Evolutionary conservation across 1,140 invertebrate genomes (phyloP).

Genomic region (Gryon sp.): DNA sequence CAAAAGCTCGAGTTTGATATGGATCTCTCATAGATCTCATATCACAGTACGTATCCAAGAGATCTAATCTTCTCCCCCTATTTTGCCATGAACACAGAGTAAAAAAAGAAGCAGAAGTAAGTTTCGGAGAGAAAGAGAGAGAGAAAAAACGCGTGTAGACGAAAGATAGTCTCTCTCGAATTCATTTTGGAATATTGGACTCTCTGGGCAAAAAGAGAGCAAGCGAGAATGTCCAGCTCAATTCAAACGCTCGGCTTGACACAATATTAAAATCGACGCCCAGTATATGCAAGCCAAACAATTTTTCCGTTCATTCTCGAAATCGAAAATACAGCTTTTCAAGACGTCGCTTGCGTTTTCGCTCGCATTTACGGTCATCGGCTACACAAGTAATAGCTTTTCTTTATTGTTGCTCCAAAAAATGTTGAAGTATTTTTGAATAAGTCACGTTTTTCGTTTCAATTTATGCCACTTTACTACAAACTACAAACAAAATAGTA

Average conservation of each 20-base stretch:
- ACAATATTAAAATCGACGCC: conserved; percentile 67
- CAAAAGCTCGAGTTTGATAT: conserved; percentile 46
- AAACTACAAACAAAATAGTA: not conserved
- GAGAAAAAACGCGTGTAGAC: conserved; percentile 28
- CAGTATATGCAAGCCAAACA: conserved; percentile 27
- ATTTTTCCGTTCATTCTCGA: conserved; percentile 1
- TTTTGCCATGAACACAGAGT: conserved; percentile 17
- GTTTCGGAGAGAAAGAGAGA: conserved; percentile 20
- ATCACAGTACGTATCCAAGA: conserved; percentile 33
- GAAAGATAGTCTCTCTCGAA: conserved; percentile 35
- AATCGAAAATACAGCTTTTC: not conserved
- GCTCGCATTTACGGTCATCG: conserved; percentile 1
- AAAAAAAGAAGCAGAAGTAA: conserved; percentile 11
- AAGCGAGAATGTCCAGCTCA: conserved; percentile 34
- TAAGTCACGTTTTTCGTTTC: conserved; percentile 10
- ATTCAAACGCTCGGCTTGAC: conserved; percentile 36
- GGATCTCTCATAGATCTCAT: conserved; percentile 59
- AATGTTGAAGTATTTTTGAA: conserved; percentile 8
- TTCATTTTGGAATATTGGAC: conserved; percentile 55
- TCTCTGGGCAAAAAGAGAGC: conserved; percentile 21
- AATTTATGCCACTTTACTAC: not conserved
- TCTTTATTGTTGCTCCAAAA: conserved; percentile 6
- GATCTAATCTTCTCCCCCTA: conserved; percentile 53
- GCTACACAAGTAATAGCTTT: not conserved
- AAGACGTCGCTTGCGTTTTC: not conserved